Conservation (phyloP, 2,797 vertebrate genomes). For the Gallinago solitaria region DNA sequence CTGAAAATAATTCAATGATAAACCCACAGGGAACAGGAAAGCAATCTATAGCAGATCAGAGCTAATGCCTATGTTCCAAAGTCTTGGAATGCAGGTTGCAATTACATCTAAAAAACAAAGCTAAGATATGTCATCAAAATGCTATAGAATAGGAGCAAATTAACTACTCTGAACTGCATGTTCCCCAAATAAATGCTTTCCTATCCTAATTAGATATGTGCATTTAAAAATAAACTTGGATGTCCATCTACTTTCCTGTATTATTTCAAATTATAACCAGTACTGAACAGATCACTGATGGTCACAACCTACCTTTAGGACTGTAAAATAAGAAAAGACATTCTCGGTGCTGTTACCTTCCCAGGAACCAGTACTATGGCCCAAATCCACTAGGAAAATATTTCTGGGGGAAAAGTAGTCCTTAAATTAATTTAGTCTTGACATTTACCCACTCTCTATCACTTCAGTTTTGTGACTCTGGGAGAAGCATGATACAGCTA, state of each 20-base stretch:
- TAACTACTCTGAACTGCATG: not conserved
- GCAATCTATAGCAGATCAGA: not conserved
- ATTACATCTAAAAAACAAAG: not conserved
- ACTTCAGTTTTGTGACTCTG: not conserved
- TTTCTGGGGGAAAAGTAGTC: not conserved
- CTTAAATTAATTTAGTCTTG: not conserved
- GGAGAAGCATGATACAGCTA: not conserved
- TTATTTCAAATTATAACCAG: not conserved
- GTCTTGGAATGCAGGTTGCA: not conserved
- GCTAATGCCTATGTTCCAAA: not conserved
- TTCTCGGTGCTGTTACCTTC: not conserved
- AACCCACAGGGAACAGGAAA: not conserved
- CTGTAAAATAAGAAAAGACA: not conserved
- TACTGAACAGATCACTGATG: not conserved
- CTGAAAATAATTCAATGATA: constrained; percentile 19
- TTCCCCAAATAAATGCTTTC: not conserved
- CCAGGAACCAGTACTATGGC: not conserved
- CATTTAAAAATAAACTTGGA: not conserved
- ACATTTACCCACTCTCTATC: not conserved
- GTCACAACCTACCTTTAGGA: not conserved
- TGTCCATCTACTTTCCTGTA: not conserved
- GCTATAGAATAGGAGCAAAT: not conserved
- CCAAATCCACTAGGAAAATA: not conserved
- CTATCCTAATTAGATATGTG: not conserved
- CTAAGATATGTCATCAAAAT: not conserved